These are phyloP conservation scores for Sitta carolinensis DNA, from an alignment of 2,797 vertebrate species.

Conservation along the genomic window DNA sequence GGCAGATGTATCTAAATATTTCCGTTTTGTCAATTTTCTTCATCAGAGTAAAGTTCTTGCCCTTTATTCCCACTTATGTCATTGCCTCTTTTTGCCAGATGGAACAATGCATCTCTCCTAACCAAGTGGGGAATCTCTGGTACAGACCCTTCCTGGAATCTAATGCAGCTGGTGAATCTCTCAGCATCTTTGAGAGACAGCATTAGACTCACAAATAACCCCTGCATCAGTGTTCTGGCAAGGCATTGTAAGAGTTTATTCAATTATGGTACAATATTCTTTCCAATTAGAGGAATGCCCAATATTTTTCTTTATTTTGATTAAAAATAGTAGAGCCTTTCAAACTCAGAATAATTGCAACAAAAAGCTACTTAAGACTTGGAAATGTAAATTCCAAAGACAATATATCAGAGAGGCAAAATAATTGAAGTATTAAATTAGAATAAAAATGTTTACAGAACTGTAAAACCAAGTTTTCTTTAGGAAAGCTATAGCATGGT, in stretches of 20 bases:
- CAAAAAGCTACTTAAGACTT: neutral
- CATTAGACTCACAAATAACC: neutral
- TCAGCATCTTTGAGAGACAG: neutral
- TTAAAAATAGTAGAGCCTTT: neutral
- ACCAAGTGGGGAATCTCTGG: neutral
- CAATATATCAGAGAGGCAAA: neutral
- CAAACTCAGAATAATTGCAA: neutral
- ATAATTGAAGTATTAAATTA: neutral
- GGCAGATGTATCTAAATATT: neutral
- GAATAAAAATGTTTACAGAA: neutral
- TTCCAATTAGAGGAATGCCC: neutral
- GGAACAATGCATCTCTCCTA: neutral
- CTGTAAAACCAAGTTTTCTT: neutral
- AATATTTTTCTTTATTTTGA: neutral
- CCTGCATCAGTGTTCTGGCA: neutral
- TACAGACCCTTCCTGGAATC: neutral
- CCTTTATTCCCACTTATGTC: neutral
- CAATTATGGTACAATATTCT: neutral
- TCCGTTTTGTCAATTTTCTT: neutral
- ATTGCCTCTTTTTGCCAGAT: neutral
- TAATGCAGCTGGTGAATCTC: neutral
- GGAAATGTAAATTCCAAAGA: neutral
- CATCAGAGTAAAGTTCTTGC: neutral
- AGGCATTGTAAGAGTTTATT: neutral
- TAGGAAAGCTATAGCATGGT: neutral